Evolutionary conservation across 1,140 invertebrate genomes (phyloP).

Genomic region (Oncopeltus fasciatus): DNA sequence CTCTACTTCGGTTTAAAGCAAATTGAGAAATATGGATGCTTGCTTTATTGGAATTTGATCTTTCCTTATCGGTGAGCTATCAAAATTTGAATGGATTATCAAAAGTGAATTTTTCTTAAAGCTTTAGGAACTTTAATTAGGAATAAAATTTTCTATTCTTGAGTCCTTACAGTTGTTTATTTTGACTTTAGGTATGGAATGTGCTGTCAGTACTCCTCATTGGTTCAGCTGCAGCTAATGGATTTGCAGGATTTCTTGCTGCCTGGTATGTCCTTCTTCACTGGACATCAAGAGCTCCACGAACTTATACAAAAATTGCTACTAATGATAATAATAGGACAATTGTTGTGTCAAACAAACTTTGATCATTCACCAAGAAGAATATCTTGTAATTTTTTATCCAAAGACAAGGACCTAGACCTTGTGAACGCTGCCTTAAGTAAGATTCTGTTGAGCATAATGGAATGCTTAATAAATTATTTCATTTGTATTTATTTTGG

Average conservation of each 20-base stretch:
- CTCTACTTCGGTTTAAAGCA: too few species aligned
- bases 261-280: constrained; percentile 35
- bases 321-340: constrained; percentile 27
- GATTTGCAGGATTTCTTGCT: constrained; percentile 30
- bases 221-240: constrained; percentile 32
- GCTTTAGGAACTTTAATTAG: too few species aligned
- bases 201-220: constrained; percentile 33
- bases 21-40: too few species aligned
- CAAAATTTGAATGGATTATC: too few species aligned
- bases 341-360: constrained; percentile 25
- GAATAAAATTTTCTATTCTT: too few species aligned
- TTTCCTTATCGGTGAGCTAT: too few species aligned
- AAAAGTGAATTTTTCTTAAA: too few species aligned
- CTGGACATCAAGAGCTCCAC: constrained; percentile 32
- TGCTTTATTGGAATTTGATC: too few species aligned
- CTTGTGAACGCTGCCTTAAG: not conserved
- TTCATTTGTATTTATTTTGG: too few species aligned
- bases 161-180: too few species aligned
- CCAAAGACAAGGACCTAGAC: not conserved
- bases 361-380: not conserved
- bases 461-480: too few species aligned
- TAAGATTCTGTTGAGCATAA: too few species aligned
- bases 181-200: constrained; percentile 23
- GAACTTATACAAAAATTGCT: constrained; percentile 33
- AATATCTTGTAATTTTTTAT: not conserved